Conservation (phyloP, 2,888 invertebrate species). For the Caenorhabditis drosophilae region DNA sequence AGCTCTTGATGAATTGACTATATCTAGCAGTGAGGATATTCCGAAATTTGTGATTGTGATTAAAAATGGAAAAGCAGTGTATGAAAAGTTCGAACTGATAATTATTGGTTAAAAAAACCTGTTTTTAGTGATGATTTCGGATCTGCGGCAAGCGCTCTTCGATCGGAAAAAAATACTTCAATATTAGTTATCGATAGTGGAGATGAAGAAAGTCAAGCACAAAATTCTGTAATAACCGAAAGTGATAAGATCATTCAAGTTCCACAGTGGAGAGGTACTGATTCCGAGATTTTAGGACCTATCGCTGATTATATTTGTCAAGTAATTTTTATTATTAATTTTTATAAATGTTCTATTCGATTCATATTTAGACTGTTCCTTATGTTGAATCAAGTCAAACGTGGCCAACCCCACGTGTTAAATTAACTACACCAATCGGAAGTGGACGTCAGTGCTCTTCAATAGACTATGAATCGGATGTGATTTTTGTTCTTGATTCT, state of each 20-base stretch:
- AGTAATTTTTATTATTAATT: too few species aligned
- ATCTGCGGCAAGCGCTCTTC: constrained; percentile 44
- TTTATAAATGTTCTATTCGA: too few species aligned
- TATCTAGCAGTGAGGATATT: constrained; percentile 54
- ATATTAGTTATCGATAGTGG: constrained; percentile 64
- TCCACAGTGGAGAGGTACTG: constrained; percentile 60
- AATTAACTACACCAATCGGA: constrained; percentile 29
- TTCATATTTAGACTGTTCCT: constrained; percentile 33
- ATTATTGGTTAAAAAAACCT: background rate
- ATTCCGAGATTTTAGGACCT: constrained; percentile 56
- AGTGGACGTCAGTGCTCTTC: constrained; percentile 16
- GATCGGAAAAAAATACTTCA: constrained; percentile 51
- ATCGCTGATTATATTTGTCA: constrained; percentile 64
- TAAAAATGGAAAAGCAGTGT: constrained; percentile 64
- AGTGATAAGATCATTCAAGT: constrained; percentile 47
- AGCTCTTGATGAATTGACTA: constrained; percentile 59
- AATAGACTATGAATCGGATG: constrained; percentile 51
- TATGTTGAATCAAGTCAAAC: constrained; percentile 34
- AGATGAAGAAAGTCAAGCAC: constrained; percentile 34
- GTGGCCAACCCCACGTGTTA: constrained; percentile 37
- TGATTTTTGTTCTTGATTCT: constrained; percentile 65
- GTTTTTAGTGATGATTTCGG: constrained; percentile 53
- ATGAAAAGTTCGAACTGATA: constrained; percentile 10
- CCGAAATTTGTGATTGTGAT: constrained; percentile 62
- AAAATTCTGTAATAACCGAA: constrained; percentile 27